Evolutionary conservation across 2,797 vertebrate genomes (phyloP).

Genomic region (Enoplosus armatus): DNA sequence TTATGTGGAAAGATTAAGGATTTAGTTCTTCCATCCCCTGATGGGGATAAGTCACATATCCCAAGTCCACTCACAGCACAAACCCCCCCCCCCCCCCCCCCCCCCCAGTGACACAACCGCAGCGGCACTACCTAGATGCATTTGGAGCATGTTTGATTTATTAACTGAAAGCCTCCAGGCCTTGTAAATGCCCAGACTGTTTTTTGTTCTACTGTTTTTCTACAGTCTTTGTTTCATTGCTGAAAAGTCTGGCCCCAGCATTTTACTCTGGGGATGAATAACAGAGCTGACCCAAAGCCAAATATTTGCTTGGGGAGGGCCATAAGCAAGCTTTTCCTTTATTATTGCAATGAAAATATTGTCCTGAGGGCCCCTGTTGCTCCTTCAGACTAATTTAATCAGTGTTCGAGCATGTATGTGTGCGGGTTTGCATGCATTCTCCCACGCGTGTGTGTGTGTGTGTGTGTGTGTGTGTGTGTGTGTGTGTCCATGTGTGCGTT

Average conservation of each 20-base stretch:
- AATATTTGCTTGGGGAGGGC: conserved; percentile 83
- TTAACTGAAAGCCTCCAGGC: conserved; percentile 69
- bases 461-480: conserved; percentile 7
- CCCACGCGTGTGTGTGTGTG: conserved; percentile 6
- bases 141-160: conserved; percentile 75
- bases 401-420: conserved; percentile 49
- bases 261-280: conserved; percentile 78
- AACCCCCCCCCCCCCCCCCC: too few species aligned
- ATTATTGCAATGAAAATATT: conserved; percentile 86
- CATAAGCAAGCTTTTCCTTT: conserved; percentile 81
- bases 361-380: conserved; percentile 72
- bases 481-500: conserved; percentile 20
- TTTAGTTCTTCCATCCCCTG: conserved; percentile 55
- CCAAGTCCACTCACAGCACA: conserved; percentile 62
- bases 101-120: conserved; percentile 45
- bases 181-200: conserved; percentile 76
- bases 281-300: conserved; percentile 77
- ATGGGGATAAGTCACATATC: conserved; percentile 65
- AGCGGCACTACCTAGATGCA: conserved; percentile 43
- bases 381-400: conserved; percentile 85
- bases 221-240: conserved; percentile 64
- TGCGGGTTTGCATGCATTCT: conserved; percentile 36
- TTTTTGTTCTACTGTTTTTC: conserved; percentile 70
- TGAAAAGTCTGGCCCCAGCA: conserved; percentile 73
- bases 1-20: conserved; percentile 71